Evolutionary conservation across 2,888 invertebrate species (phyloP).

Genomic region (Helleia helle): DNA sequence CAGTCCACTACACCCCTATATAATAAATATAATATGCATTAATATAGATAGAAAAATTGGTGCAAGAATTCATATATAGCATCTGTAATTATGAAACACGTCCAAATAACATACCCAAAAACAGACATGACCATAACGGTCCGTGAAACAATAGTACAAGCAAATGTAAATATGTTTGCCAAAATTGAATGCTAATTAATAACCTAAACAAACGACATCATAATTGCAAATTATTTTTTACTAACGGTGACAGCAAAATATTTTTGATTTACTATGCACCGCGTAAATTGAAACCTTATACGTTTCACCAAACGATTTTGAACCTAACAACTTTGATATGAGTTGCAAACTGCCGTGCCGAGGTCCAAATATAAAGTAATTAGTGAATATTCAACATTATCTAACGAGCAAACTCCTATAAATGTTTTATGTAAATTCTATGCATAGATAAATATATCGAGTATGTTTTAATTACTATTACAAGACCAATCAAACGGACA

Average conservation of each 20-base stretch:
- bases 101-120: neutral
- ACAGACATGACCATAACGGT: neutral
- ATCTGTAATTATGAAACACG: neutral
- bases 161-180: neutral
- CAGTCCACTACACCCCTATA: too few relatives aligned
- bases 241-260: neutral
- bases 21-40: too few relatives aligned
- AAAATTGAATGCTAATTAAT: neutral
- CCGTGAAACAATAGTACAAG: constrained; percentile 4
- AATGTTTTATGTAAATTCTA: constrained; percentile 12
- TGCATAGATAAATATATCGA: constrained; percentile 35
- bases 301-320: neutral
- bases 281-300: neutral
- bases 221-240: constrained; percentile 3
- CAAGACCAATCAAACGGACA: constrained; percentile 30
- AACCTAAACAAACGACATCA: neutral
- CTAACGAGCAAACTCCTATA: constrained; percentile 11
- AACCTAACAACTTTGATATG: neutral
- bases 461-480: constrained; percentile 44
- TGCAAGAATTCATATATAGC: too few relatives aligned
- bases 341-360: neutral
- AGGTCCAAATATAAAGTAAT: constrained; percentile 3
- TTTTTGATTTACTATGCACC: neutral
- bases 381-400: constrained; percentile 11
- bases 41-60: too few relatives aligned